phyloP scores from a whole-genome alignment of 2,113 vertebrate genomes.

The Proterorhinus semilunaris region DNA sequence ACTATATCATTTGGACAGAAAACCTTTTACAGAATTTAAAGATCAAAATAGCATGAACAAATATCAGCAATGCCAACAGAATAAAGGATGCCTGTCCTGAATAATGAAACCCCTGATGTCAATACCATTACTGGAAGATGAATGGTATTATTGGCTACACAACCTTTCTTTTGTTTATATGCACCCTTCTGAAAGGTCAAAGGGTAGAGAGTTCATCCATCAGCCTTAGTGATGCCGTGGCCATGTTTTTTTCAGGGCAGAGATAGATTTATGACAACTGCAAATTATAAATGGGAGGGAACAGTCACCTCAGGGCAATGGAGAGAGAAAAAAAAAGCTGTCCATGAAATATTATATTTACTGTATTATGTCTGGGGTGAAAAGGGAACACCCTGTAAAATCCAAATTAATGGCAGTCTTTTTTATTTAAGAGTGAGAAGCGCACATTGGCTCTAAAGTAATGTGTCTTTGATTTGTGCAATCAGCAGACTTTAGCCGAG shows the following conservation, averaged over 20 bases:
- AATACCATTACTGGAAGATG: background rate
- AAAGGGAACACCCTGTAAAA: conserved; percentile 3
- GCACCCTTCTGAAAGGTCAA: conserved; percentile 54
- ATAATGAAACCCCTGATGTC: background rate
- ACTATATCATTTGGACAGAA: no score
- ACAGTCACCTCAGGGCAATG: conserved; percentile 6
- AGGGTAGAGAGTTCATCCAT: conserved; percentile 43
- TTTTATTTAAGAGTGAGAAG: conserved; percentile 6
- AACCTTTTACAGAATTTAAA: background rate
- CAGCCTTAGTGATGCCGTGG: conserved; percentile 27
- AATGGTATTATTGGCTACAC: background rate
- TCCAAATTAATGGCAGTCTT: conserved; percentile 5
- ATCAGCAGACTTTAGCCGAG: conserved; percentile 27
- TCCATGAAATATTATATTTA: background rate
- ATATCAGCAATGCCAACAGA: background rate
- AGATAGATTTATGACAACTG: background rate
- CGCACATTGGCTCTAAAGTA: conserved; percentile 12
- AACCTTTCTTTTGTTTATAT: conserved; percentile 47
- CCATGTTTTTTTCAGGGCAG: conserved; percentile 10
- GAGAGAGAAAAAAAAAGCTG: background rate
- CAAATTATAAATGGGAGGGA: conserved; percentile 21
- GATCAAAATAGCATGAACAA: background rate
- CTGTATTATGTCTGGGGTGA: background rate
- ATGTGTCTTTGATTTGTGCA: conserved; percentile 32
- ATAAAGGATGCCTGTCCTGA: background rate